Percentiles rank a stretch among this genome's conserved stretches.
Evolutionary conservation across 2,888 invertebrate genomes (phyloP).

Genomic region (Formica aserva): DNA sequence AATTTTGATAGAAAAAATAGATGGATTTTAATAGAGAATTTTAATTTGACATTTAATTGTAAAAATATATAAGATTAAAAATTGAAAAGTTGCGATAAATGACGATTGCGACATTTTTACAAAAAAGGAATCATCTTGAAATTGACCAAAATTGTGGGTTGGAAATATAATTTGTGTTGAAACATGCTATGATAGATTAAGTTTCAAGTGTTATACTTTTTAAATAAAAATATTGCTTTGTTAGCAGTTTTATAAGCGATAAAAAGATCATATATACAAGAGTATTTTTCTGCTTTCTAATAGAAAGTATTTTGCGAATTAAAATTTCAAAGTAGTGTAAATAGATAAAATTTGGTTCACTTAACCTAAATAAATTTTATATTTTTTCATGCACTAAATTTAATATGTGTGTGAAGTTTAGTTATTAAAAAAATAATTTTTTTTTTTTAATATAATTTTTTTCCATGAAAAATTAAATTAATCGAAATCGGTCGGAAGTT

Average conservation of each 20-base stretch:
- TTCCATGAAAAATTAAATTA: slow-evolving; percentile 1
- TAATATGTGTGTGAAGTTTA: too few species aligned
- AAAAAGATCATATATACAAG: background rate
- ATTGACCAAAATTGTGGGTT: background rate
- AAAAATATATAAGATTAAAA: background rate
- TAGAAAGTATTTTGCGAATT: background rate
- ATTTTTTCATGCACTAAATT: background rate
- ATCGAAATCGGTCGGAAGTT: slow-evolving; percentile 2
- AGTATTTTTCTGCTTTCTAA: background rate
- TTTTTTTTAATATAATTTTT: background rate
- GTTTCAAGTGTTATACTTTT: background rate
- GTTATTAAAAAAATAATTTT: background rate
- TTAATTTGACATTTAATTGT: slow-evolving; percentile 6
- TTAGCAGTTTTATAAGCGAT: background rate
- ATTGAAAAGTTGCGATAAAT: too few species aligned
- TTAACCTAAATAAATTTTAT: background rate
- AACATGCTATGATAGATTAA: background rate
- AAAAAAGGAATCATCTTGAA: background rate
- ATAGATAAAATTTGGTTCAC: background rate
- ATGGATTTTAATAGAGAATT: background rate
- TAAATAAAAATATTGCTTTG: background rate
- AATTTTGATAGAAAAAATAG: background rate
- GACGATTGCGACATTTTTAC: background rate
- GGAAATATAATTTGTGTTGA: background rate
- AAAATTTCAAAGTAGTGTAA: background rate